Conservation (phyloP, 2,113 vertebrate species). For the Clarias magur region DNA sequence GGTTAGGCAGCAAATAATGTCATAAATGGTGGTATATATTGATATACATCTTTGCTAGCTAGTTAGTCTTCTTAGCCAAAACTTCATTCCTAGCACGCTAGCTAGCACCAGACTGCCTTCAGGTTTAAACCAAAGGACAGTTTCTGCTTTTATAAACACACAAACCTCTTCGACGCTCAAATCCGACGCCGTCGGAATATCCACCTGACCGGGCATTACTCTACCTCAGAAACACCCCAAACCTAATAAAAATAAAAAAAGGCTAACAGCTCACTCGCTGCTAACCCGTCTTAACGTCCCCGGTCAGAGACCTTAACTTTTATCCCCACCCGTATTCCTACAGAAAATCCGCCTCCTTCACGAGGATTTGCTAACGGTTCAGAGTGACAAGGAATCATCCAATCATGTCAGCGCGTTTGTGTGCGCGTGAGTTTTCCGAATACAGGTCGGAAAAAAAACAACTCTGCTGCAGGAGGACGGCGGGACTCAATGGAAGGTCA, state of each 20-base stretch:
- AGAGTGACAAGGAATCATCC: background rate
- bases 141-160: slow-evolving; percentile 21
- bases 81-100: background rate
- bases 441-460: background rate
- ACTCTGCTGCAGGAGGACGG: slow-evolving; percentile 52
- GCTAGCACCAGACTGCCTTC: background rate
- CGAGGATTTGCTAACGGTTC: background rate
- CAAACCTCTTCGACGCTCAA: slow-evolving; percentile 86
- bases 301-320: slow-evolving; percentile 26
- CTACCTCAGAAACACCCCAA: slow-evolving; percentile 1
- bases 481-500: slow-evolving; percentile 71
- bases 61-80: too few species aligned
- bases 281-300: slow-evolving; percentile 66
- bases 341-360: background rate
- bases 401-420: background rate
- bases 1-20: background rate
- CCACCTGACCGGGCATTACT: slow-evolving; percentile 77
- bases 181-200: slow-evolving; percentile 81
- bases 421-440: background rate
- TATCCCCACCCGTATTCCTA: background rate
- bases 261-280: slow-evolving; percentile 42
- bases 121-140: too few species aligned
- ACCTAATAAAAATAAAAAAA: slow-evolving; percentile 15
- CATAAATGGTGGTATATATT: background rate
- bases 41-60: background rate